Conservation (phyloP, 2,888 invertebrate genomes). For the Eilema sororculum region DNA sequence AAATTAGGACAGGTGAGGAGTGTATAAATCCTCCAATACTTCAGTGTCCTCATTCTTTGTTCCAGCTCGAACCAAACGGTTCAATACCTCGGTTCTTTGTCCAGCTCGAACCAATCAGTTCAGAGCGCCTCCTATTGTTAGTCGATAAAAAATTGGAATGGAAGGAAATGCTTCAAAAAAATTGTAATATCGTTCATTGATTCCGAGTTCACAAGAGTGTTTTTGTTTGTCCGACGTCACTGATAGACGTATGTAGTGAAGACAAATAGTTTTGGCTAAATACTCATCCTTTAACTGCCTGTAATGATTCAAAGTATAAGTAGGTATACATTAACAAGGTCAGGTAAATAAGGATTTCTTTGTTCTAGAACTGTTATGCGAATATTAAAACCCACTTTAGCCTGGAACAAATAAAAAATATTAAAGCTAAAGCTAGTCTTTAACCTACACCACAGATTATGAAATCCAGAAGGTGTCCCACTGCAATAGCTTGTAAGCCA, state of each 20-base stretch:
- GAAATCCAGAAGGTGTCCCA: no score
- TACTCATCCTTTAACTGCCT: no score
- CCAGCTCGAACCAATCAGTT: not conserved
- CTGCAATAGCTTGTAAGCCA: no score
- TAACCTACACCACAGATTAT: no score
- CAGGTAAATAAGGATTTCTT: no score
- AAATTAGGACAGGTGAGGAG: not conserved
- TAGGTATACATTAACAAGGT: no score
- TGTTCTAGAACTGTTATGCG: no score
- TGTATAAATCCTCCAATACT: not conserved
- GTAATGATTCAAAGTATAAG: no score
- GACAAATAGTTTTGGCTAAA: no score
- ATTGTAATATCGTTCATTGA: not conserved
- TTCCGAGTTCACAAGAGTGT: not conserved
- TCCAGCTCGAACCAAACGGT: not conserved
- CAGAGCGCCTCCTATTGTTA: not conserved
- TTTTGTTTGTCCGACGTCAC: not conserved
- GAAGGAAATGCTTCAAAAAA: not conserved
- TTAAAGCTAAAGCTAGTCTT: no score
- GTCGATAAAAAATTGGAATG: not conserved
- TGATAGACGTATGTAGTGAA: not conserved
- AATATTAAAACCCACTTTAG: no score
- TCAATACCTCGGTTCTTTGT: not conserved
- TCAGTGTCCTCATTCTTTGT: not conserved
- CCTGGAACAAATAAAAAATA: no score